A percentile compares a stretch with the other conserved stretches of the same genome.
phyloP scores from a whole-genome alignment of 2,797 vertebrate species.

The Oryzias dopingdopingensis region DNA sequence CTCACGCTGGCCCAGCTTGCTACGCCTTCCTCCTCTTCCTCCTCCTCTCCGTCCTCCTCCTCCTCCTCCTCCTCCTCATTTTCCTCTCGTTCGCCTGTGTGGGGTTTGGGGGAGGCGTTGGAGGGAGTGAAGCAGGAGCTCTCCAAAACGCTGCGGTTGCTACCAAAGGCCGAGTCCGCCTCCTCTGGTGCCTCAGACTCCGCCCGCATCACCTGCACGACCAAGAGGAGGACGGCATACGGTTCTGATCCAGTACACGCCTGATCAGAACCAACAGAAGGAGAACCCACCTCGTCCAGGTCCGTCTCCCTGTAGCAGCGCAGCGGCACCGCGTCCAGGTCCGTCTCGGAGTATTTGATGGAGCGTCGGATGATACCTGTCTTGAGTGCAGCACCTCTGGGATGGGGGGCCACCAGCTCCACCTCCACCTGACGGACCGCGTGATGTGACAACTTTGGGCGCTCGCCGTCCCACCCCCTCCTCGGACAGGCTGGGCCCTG shows the following conservation, averaged over 20 bases:
- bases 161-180: conserved; percentile 87
- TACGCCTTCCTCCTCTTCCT: conserved; percentile 63
- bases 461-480: conserved; percentile 25
- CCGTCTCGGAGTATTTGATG: conserved; percentile 91
- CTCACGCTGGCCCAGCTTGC: conserved; percentile 72
- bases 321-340: conserved; percentile 90
- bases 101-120: conserved; percentile 21
- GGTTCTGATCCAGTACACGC: too few species aligned
- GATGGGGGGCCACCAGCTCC: conserved; percentile 75
- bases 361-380: conserved; percentile 83
- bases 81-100: conserved; percentile 13
- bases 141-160: conserved; percentile 80
- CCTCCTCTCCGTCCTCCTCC: conserved; percentile 34
- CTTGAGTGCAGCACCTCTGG: conserved; percentile 42
- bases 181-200: conserved; percentile 66
- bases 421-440: conserved; percentile 80
- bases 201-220: conserved; percentile 66
- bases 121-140: conserved; percentile 56
- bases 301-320: conserved; percentile 92
- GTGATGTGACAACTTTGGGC: conserved; percentile 50
- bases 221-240: too few species aligned
- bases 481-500: conserved; percentile 33
- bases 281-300: conserved; percentile 83
- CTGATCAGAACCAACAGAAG: too few species aligned
- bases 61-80: conserved; percentile 17